Conservation (phyloP, 2,113 vertebrate species). For the Lophotis ruficrista region DNA sequence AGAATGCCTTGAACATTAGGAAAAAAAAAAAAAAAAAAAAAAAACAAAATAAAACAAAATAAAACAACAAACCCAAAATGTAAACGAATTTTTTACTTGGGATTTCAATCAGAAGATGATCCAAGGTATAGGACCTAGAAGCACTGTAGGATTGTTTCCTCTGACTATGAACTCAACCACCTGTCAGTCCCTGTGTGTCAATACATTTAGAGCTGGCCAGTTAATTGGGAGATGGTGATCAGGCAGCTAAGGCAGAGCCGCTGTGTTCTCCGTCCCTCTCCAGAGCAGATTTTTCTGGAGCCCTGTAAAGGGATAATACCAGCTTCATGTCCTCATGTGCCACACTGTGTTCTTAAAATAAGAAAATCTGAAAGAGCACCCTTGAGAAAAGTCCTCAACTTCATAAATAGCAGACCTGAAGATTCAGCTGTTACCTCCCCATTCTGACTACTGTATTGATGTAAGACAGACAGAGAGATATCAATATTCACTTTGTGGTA, state of each 20-base stretch:
- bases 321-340: not conserved
- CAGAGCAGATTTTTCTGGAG: not conserved
- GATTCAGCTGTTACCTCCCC: not conserved
- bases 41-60: not conserved
- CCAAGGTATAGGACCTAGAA: not conserved
- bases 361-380: not conserved
- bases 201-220: no score
- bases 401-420: not conserved
- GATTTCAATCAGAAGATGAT: not conserved
- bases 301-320: not conserved
- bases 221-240: not conserved
- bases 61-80: accelerated
- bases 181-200: not conserved
- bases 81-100: accelerated
- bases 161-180: not conserved
- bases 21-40: not conserved
- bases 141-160: not conserved
- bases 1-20: not conserved
- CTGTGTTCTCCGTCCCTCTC: not conserved
- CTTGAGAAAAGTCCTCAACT: not conserved
- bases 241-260: not conserved
- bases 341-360: not conserved
- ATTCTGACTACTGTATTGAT: not conserved
- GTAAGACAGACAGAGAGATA: not conserved
- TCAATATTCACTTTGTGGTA: not conserved